A percentile compares a stretch with the other conserved stretches of the same genome.
These are phyloP conservation scores for Andrena chrysosceles DNA, from an alignment of 2,888 invertebrate species.

Conservation along the genomic window DNA sequence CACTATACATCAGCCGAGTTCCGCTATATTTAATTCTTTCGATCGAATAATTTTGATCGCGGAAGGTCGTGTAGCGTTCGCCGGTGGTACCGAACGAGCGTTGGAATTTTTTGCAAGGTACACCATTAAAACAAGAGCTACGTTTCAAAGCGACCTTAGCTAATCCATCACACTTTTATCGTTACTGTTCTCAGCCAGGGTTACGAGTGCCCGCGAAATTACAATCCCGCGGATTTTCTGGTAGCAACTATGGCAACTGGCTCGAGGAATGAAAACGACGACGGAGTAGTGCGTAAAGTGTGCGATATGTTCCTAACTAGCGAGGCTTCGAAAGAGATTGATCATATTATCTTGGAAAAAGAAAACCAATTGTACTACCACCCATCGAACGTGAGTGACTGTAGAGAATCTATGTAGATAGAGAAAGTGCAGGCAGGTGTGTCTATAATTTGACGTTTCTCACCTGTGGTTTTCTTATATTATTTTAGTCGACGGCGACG, in stretches of 20 bases:
- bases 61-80: slow-evolving; percentile 94
- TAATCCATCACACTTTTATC: background rate
- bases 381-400: background rate
- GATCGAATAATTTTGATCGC: slow-evolving; percentile 92
- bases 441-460: no score
- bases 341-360: slow-evolving; percentile 89
- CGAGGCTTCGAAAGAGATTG: slow-evolving; percentile 91
- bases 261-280: slow-evolving; percentile 91
- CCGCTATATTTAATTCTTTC: slow-evolving; percentile 94
- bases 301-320: slow-evolving; percentile 93
- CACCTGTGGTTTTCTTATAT: background rate
- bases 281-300: slow-evolving; percentile 89
- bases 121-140: background rate
- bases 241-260: slow-evolving; percentile 93
- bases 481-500: background rate
- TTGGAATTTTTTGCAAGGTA: slow-evolving; percentile 90
- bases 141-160: background rate
- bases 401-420: no score
- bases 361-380: slow-evolving; percentile 84
- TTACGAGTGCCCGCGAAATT: slow-evolving; percentile 91
- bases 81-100: slow-evolving; percentile 90
- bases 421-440: no score
- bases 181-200: slow-evolving; percentile 86
- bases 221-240: slow-evolving; percentile 96
- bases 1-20: slow-evolving; percentile 98